These are phyloP conservation scores for Drosophila mauritiana DNA, from an alignment of 1,140 invertebrate genomes.

Conservation along the genomic window DNA sequence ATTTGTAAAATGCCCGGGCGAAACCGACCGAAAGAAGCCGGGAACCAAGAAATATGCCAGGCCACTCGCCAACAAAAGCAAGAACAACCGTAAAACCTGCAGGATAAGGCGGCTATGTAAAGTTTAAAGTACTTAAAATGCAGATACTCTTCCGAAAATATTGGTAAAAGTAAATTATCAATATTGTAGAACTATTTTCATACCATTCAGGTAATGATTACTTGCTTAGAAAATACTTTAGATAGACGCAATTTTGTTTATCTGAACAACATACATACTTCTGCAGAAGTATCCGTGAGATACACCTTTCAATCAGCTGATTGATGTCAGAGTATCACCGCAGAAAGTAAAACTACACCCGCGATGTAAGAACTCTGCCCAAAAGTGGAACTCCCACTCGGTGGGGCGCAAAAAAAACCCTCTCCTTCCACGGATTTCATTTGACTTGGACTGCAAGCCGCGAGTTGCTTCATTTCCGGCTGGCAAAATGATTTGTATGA, in stretches of 20 bases:
- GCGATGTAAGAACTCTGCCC: constrained; percentile 36
- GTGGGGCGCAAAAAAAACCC: no score
- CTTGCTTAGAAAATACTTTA: no score
- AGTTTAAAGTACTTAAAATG: not conserved
- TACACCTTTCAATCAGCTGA: constrained; percentile 13
- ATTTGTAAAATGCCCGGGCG: constrained; percentile 57
- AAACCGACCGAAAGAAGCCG: constrained; percentile 3
- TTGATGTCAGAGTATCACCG: constrained; percentile 7
- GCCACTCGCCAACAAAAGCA: constrained; percentile 14
- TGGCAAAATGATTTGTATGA: constrained; percentile 80
- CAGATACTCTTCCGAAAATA: constrained; percentile 4
- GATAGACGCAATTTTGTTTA: not conserved
- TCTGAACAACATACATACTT: not conserved
- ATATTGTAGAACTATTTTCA: not conserved
- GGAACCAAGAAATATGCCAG: constrained; percentile 38
- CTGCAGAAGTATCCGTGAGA: not conserved
- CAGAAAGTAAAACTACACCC: constrained; percentile 36
- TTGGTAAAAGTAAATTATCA: no score
- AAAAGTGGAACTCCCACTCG: not conserved
- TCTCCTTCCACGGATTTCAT: not conserved
- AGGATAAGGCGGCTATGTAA: not conserved
- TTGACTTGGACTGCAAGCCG: constrained; percentile 36
- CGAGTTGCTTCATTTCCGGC: constrained; percentile 76
- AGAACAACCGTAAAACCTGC: constrained; percentile 2
- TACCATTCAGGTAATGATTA: no score